A percentile compares a stretch with the other conserved stretches of the same genome.
These are phyloP conservation scores for Melanostoma scalare DNA, from an alignment of 2,888 invertebrate genomes.

Conservation along the genomic window DNA sequence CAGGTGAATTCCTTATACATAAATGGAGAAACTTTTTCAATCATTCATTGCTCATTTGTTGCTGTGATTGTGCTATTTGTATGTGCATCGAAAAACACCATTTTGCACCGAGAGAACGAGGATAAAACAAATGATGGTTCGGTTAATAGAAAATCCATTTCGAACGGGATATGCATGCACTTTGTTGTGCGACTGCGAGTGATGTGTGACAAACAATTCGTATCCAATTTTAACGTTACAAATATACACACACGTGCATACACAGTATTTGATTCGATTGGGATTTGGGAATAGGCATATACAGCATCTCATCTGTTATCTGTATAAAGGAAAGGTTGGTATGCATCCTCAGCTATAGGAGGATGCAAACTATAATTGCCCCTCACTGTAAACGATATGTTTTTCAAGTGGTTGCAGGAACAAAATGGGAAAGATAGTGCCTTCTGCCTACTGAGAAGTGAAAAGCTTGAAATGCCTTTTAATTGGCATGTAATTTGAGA, in stretches of 20 bases:
- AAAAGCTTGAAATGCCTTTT: constrained; percentile 55
- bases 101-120: background rate
- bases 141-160: constrained; percentile 46
- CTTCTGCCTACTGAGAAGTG: constrained; percentile 28
- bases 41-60: no score
- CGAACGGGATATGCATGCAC: background rate
- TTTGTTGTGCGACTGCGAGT: constrained; percentile 53
- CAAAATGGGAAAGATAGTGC: background rate
- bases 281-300: background rate
- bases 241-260: constrained; percentile 21
- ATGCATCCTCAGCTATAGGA: background rate
- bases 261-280: constrained; percentile 42
- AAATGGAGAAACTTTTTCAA: no score
- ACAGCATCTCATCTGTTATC: background rate
- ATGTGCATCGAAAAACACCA: background rate
- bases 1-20: no score
- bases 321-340: background rate
- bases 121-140: background rate
- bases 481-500: constrained; percentile 66
- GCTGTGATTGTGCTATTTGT: no score
- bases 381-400: constrained; percentile 18
- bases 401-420: background rate
- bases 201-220: constrained; percentile 43
- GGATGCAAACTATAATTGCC: constrained; percentile 6
- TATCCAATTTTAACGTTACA: constrained; percentile 51